Evolutionary conservation across 2,797 vertebrate genomes (phyloP), one percentile per base, ranked within the genome.

Genomic region (Stomatorhinus walkeri): DNA sequence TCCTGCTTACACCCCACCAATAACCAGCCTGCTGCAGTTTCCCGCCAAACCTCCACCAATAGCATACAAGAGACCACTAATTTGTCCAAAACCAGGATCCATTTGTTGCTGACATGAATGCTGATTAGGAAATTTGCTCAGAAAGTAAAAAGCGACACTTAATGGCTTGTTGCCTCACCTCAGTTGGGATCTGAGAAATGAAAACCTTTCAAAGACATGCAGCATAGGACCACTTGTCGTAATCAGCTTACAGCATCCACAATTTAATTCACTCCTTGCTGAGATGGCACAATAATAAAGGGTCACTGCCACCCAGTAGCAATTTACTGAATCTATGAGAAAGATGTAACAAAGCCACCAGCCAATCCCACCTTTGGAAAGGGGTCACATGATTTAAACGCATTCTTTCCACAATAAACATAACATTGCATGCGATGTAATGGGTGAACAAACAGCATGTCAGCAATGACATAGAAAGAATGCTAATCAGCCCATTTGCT

Each of bases 51-150:
- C 3, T 46, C 2, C 59, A 51, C 88, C 84, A 90, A 92, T 89
- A 59, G 88, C 79, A 89, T 84, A 52, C 56, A 19, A 49, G 81
- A 89, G 81, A 88, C 85, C 48, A 61, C 79, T 64, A 90, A 87
- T 88, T 79, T 49, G 87, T 79, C 52, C 81, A 4, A 19, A 87
- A n/a, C 32, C 43, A 54, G 10, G 43, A 90, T 85, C 59, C 28
- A 32, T 83, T 52, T 68, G 88, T 89, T 76, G 83, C 59, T 90
- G 83, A 68, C 54, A 16, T 87, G 51, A 88, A 61, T 22, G 61
- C 84, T 76, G 8, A 89, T 54, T 83, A 85, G 40, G 68, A 64
- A 88, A 85, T 89, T 89, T n/a, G 49, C 49, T 28, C 83, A 52
- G 22, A 49, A 7, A 7, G 9, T 8, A 81, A 43, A 72, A 83